phyloP scores from a whole-genome alignment of 2,888 invertebrate genomes.

The Caenorhabditis virilis region DNA sequence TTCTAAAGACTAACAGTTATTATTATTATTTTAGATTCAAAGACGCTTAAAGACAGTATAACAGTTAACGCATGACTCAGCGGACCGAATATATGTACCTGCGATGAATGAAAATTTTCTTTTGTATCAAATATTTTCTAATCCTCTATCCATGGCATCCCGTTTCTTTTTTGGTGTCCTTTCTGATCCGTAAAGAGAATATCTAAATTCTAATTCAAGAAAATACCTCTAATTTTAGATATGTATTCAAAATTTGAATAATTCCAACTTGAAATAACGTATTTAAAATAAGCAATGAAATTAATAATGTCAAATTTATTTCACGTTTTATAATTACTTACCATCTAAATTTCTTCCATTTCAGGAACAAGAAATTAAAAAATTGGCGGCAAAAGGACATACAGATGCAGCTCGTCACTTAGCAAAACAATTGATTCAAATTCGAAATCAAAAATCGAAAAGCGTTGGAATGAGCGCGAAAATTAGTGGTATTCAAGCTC shows the following conservation, averaged over 20 bases:
- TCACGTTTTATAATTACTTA: not conserved
- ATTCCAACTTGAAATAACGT: no score
- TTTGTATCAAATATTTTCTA: not conserved
- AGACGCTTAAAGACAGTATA: no score
- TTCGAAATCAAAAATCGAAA: slow-evolving; percentile 85
- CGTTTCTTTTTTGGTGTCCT: no score
- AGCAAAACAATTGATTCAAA: slow-evolving; percentile 85
- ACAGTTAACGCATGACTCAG: no score
- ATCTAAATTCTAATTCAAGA: no score
- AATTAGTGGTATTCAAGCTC: slow-evolving; percentile 77
- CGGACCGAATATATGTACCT: no score
- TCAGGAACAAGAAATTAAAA: slow-evolving; percentile 85
- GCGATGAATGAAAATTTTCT: not conserved
- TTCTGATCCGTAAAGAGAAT: no score
- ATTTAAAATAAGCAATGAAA: not conserved
- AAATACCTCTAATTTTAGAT: no score
- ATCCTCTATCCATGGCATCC: no score
- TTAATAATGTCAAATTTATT: not conserved
- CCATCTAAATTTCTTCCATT: slow-evolving; percentile 57
- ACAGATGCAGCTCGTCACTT: slow-evolving; percentile 77
- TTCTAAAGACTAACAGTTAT: no score
- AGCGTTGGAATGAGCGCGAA: slow-evolving; percentile 83
- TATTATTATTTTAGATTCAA: no score
- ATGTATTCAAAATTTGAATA: no score
- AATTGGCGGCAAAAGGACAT: slow-evolving; percentile 85